Conservation (phyloP, 2,888 invertebrate genomes). For the Eristalinus sepulchralis region DNA sequence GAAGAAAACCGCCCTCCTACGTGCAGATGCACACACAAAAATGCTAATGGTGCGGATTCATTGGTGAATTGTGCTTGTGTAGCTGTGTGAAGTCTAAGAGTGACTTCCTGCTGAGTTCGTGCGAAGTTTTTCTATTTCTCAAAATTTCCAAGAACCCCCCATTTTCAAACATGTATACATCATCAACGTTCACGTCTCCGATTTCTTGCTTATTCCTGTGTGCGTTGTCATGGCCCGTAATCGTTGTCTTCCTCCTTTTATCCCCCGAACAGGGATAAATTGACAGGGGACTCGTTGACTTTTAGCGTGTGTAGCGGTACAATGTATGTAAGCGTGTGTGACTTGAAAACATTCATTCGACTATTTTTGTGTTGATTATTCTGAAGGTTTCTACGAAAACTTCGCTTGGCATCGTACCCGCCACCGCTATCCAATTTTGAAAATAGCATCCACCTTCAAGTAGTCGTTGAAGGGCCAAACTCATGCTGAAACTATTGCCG, state of each 20-base stretch:
- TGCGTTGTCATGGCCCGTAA: too few relatives aligned
- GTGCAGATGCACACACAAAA: neutral
- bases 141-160: neutral
- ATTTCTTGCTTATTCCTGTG: too few relatives aligned
- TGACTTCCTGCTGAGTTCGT: too few relatives aligned
- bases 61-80: too few relatives aligned
- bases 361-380: slow-evolving; percentile 4
- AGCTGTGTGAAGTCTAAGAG: too few relatives aligned
- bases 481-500: neutral
- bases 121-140: neutral
- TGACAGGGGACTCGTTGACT: too few relatives aligned
- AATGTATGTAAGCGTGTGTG: neutral
- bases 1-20: slow-evolving; percentile 43
- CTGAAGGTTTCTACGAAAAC: neutral
- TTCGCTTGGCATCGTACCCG: neutral
- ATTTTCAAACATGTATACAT: neutral
- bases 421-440: neutral
- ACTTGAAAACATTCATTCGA: neutral
- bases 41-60: too few relatives aligned
- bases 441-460: neutral
- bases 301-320: too few relatives aligned
- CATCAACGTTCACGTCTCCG: too few relatives aligned
- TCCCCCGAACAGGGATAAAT: neutral
- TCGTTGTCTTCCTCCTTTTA: neutral
- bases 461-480: neutral